Percentiles rank a stretch among this genome's conserved stretches.
Conservation (phyloP, 1,140 invertebrate genomes). For the Aporrectodea caliginosa region DNA sequence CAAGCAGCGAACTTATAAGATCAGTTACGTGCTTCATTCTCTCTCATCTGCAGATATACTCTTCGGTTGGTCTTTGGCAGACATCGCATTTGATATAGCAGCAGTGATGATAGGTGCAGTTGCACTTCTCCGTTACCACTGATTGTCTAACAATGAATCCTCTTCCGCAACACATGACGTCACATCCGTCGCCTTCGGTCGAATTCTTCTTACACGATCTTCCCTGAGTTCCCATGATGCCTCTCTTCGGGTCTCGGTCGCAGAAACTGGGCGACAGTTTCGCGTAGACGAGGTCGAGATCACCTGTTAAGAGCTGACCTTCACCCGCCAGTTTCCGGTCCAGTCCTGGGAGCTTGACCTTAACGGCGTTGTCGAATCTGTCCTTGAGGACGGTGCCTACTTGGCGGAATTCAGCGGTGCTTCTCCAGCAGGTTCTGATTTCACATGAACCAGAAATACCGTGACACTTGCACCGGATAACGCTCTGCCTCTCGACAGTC, state of each 20-base stretch:
- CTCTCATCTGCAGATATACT: constrained; percentile 54
- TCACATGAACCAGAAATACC: constrained; percentile 92
- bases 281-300: constrained; percentile 74
- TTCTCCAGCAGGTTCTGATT: constrained; percentile 89
- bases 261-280: constrained; percentile 91
- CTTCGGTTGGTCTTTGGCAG: constrained; percentile 54
- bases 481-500: neutral
- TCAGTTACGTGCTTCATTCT: too few relatives aligned
- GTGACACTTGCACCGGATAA: constrained; percentile 97
- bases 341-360: constrained; percentile 58
- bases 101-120: constrained; percentile 60
- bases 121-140: constrained; percentile 54
- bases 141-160: constrained; percentile 58
- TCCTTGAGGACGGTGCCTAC: constrained; percentile 83
- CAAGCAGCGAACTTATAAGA: too few relatives aligned
- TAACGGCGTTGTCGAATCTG: constrained; percentile 81
- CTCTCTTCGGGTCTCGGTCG: constrained; percentile 66
- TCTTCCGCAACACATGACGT: constrained; percentile 60
- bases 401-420: constrained; percentile 81
- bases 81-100: constrained; percentile 57
- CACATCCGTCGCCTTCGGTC: constrained; percentile 55
- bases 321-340: neutral
- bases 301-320: constrained; percentile 1
- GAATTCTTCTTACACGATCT: constrained; percentile 57
- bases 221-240: constrained; percentile 52